These are phyloP conservation scores for Cordylochernes scorpioides DNA, from an alignment of 2,888 invertebrate genomes.

Conservation along the genomic window DNA sequence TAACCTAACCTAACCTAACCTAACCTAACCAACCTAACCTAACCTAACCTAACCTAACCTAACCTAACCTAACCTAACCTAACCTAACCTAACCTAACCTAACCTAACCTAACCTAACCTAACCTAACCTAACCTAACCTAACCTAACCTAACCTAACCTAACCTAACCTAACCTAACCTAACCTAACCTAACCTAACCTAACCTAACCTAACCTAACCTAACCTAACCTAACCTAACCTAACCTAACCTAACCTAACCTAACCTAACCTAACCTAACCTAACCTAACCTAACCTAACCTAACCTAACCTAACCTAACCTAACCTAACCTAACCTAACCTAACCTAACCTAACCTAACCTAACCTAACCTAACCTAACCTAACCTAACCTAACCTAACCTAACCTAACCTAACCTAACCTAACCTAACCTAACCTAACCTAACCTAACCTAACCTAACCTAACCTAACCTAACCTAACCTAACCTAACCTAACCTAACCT, in stretches of 20 bases:
- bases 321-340: constrained; percentile 1
- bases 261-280: neutral
- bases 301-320: neutral
- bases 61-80: neutral
- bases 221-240: neutral
- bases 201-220: neutral
- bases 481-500: neutral
- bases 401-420: neutral
- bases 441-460: neutral
- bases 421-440: neutral
- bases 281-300: neutral
- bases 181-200: neutral
- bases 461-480: neutral
- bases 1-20: neutral
- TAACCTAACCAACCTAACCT: neutral
- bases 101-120: constrained; percentile 1
- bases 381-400: too few species aligned
- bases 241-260: constrained; percentile 1
- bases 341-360: constrained; percentile 1
- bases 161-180: neutral
- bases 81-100: neutral
- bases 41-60: neutral
- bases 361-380: constrained; percentile 1
- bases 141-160: neutral
- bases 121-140: neutral